Conservation (phyloP, 2,888 invertebrate species). For the Cerastis rubricosa region DNA sequence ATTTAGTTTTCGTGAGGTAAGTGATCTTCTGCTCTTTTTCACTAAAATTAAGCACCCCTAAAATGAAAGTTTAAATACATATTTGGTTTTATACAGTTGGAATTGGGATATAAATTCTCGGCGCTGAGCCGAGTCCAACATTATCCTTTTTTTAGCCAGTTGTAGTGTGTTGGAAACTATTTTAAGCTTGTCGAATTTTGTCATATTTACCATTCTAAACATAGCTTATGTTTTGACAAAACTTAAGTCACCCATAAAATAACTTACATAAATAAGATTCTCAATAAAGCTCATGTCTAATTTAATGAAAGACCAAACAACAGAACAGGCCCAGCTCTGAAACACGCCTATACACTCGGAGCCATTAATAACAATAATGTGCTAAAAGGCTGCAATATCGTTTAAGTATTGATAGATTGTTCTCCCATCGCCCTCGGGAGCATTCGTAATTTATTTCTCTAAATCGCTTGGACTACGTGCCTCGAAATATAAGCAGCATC, state of each 20-base stretch:
- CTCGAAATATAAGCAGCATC: conserved; percentile 47
- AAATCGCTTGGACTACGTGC: conserved; percentile 61
- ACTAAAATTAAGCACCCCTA: background rate
- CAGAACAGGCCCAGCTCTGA: conserved; percentile 1
- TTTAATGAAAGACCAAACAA: background rate
- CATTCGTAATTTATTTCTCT: conserved; percentile 64
- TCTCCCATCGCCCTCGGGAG: conserved; percentile 50
- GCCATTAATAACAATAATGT: conserved; percentile 59
- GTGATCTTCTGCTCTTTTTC: background rate
- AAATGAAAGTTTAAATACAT: too few relatives aligned
- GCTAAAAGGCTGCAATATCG: conserved; percentile 58
- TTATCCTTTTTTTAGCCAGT: too few relatives aligned
- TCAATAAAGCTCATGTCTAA: background rate
- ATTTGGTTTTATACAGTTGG: background rate
- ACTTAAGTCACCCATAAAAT: too few relatives aligned
- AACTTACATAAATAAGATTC: background rate
- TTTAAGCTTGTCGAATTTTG: too few relatives aligned
- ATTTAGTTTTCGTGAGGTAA: background rate
- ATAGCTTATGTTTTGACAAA: too few relatives aligned
- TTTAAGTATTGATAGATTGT: conserved; percentile 63
- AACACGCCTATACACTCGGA: conserved; percentile 15
- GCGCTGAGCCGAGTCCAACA: too few relatives aligned
- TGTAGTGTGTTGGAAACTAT: too few relatives aligned
- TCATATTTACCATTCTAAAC: too few relatives aligned
- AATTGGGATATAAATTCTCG: background rate